Percentiles rank a stretch among this genome's conserved stretches.
phyloP scores from a whole-genome alignment of 2,888 invertebrate genomes.

The Xylota sylvarum region DNA sequence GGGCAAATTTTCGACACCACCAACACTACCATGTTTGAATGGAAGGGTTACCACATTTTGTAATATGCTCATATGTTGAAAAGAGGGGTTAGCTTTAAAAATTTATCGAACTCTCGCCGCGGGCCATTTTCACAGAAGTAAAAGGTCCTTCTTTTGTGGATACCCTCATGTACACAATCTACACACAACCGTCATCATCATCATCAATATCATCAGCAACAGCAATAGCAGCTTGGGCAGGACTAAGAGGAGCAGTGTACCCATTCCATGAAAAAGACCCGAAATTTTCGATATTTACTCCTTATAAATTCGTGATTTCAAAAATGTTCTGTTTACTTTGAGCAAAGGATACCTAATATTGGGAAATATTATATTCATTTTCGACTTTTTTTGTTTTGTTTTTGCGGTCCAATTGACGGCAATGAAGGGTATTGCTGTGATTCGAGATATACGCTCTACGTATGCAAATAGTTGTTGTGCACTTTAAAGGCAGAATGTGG shows the following conservation, averaged over 20 bases:
- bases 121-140: constrained; percentile 62
- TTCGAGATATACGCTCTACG: constrained; percentile 42
- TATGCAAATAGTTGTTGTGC: constrained; percentile 58
- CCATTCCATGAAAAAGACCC: constrained; percentile 34
- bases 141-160: constrained; percentile 64
- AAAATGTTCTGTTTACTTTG: constrained; percentile 75
- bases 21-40: constrained; percentile 75
- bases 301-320: constrained; percentile 74
- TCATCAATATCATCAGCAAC: constrained; percentile 35
- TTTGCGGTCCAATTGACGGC: constrained; percentile 62
- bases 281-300: constrained; percentile 75
- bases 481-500: constrained; percentile 22
- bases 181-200: constrained; percentile 51
- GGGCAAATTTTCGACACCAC: constrained; percentile 61
- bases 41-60: constrained; percentile 81
- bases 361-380: constrained; percentile 69
- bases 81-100: constrained; percentile 68
- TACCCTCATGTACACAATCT: constrained; percentile 60
- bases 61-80: constrained; percentile 79
- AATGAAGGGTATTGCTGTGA: constrained; percentile 47
- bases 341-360: constrained; percentile 72
- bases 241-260: constrained; percentile 25
- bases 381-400: constrained; percentile 39
- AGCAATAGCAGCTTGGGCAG: constrained; percentile 26
- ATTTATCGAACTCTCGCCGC: constrained; percentile 73